Evolutionary conservation across 1,140 invertebrate species (phyloP).

Genomic region (Araneus ventricosus): DNA sequence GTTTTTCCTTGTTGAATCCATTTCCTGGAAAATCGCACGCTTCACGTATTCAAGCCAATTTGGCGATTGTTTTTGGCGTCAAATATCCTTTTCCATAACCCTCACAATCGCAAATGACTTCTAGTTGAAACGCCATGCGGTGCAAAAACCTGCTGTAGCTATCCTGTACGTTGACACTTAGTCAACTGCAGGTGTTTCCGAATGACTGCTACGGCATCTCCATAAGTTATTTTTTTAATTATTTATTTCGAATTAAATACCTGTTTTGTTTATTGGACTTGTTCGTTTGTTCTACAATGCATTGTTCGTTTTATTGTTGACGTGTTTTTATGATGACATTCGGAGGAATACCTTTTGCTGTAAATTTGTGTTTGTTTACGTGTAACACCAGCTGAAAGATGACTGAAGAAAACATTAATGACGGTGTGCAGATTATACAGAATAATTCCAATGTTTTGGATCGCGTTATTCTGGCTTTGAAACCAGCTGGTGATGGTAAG

Average conservation of each 20-base stretch:
- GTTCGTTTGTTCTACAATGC: neutral
- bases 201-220: neutral
- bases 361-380: neutral
- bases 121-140: neutral
- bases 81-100: neutral
- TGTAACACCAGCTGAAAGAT: neutral
- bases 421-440: neutral
- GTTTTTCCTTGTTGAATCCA: neutral
- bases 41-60: neutral
- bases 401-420: neutral
- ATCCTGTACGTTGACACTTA: conserved; percentile 13
- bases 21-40: neutral
- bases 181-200: conserved; percentile 18
- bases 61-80: conserved; percentile 10
- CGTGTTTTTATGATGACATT: neutral
- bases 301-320: neutral
- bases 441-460: conserved; percentile 39
- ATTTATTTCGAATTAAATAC: neutral
- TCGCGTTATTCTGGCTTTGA: conserved; percentile 15
- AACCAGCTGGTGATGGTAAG: conserved; percentile 11
- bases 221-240: neutral
- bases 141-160: conserved; percentile 14
- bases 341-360: neutral
- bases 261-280: neutral
- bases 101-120: neutral